Evolutionary conservation across 2,888 invertebrate genomes (phyloP).

Genomic region (Melanophora roralis): DNA sequence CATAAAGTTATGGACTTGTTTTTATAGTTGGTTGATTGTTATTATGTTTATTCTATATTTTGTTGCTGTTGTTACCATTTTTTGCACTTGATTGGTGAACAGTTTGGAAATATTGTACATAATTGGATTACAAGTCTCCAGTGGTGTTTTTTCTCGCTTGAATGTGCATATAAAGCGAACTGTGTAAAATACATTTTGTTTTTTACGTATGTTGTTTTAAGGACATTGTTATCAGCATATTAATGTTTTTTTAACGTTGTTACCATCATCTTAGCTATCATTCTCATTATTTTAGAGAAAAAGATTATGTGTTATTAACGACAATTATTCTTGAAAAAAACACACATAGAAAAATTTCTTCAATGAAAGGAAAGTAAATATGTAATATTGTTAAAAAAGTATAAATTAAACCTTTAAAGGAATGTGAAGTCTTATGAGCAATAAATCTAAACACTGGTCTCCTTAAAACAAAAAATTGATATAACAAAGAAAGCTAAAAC

Average conservation of each 20-base stretch:
- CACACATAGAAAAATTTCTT: too few relatives aligned
- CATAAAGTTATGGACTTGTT: constrained; percentile 48
- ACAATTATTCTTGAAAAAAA: constrained; percentile 19
- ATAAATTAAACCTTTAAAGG: too few relatives aligned
- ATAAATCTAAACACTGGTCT: too few relatives aligned
- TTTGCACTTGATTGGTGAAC: neutral
- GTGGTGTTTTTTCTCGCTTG: constrained; percentile 18
- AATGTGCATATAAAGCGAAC: neutral
- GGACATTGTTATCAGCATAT: constrained; percentile 18
- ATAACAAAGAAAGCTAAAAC: too few relatives aligned
- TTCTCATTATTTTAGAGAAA: constrained; percentile 17
- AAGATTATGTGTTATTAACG: constrained; percentile 35
- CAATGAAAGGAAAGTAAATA: too few relatives aligned
- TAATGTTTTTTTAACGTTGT: neutral
- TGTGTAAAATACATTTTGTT: constrained; percentile 27
- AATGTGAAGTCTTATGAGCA: too few relatives aligned
- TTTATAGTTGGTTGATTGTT: constrained; percentile 25
- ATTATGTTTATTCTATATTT: constrained; percentile 11
- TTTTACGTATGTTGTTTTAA: constrained; percentile 26
- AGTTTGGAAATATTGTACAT: constrained; percentile 55
- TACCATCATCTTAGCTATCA: neutral
- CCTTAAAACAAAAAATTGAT: too few relatives aligned
- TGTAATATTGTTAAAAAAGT: too few relatives aligned
- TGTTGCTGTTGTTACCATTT: constrained; percentile 17
- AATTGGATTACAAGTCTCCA: constrained; percentile 59